Percentiles rank a stretch among this genome's conserved stretches.
These are phyloP conservation scores for Halichondria panicea DNA, from an alignment of 37 sponge, comb jelly and placozoan species.

Conservation along the genomic window DNA sequence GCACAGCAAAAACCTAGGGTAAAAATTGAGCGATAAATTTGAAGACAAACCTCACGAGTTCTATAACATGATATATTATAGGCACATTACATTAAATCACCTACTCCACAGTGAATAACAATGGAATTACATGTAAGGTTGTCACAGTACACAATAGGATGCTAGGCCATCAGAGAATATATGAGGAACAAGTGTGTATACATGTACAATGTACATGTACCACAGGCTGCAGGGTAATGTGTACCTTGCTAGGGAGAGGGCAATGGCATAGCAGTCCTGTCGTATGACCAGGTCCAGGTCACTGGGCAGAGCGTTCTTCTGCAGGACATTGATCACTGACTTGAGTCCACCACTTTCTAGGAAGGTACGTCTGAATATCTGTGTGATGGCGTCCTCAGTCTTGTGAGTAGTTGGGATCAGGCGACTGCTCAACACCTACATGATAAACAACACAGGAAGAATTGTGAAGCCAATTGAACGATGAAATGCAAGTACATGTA, in stretches of 20 bases:
- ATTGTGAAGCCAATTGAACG: not conserved
- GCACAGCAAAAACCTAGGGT: constrained; percentile 62
- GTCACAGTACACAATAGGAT: no score
- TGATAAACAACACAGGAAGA: no score
- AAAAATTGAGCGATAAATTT: not conserved
- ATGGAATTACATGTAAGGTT: not conserved
- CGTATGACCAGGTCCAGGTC: constrained; percentile 56
- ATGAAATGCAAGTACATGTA: not conserved
- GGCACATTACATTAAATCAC: constrained; percentile 4
- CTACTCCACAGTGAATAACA: not conserved
- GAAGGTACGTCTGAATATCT: constrained; percentile 62
- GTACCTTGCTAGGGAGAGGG: constrained; percentile 74
- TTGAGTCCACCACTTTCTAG: constrained; percentile 70
- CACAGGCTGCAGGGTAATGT: not conserved
- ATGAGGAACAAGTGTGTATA: no score
- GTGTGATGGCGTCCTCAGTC: constrained; percentile 12
- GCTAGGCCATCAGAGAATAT: no score
- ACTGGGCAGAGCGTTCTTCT: constrained; percentile 53
- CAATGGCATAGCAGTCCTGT: constrained; percentile 84
- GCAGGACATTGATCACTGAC: constrained; percentile 69
- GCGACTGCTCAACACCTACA: constrained; percentile 60
- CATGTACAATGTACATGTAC: no score
- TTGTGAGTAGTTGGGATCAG: constrained; percentile 56
- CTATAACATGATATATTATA: constrained; percentile 1
- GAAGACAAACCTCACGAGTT: not conserved